A percentile compares a stretch with the other conserved stretches of the same genome.
Evolutionary conservation across 2,797 vertebrate genomes (phyloP).

Genomic region (Myotis planiceps): DNA sequence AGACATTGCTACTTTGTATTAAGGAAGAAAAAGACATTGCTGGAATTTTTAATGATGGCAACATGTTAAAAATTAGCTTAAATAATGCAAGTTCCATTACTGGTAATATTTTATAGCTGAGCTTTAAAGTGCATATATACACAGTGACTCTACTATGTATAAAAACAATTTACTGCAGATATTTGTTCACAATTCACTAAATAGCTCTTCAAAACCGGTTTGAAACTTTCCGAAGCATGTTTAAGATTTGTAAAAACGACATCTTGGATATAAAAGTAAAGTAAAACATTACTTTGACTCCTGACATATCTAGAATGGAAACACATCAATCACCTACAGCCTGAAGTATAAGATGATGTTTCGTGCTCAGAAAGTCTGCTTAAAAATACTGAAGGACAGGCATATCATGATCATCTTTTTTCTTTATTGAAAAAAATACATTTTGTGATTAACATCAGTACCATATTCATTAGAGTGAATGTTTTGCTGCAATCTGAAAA

Average conservation of each 20-base stretch:
- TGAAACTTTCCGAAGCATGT: slow-evolving; percentile 60
- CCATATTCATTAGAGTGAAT: not conserved
- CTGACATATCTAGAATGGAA: slow-evolving; percentile 61
- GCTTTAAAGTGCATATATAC: slow-evolving; percentile 38
- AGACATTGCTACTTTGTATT: not conserved
- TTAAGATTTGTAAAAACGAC: slow-evolving; percentile 74
- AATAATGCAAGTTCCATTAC: slow-evolving; percentile 45
- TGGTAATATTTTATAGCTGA: slow-evolving; percentile 41
- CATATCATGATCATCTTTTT: not conserved
- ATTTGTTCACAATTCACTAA: slow-evolving; percentile 69
- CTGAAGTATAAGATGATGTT: slow-evolving; percentile 62
- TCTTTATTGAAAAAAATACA: not conserved
- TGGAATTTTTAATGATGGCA: not conserved
- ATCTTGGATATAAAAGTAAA: slow-evolving; percentile 77
- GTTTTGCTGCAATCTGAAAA: not conserved
- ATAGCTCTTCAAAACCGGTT: slow-evolving; percentile 60
- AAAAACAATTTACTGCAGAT: slow-evolving; percentile 36
- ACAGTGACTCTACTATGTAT: slow-evolving; percentile 24
- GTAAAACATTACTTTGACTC: slow-evolving; percentile 72
- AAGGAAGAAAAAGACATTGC: not conserved
- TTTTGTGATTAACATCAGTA: not conserved
- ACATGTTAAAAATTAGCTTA: not conserved
- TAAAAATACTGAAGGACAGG: slow-evolving; percentile 34
- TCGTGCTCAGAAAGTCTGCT: not conserved
- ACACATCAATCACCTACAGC: slow-evolving; percentile 60